Evolutionary conservation across 2,113 vertebrate species (phyloP).

Genomic region (Oxyura jamaicensis): DNA sequence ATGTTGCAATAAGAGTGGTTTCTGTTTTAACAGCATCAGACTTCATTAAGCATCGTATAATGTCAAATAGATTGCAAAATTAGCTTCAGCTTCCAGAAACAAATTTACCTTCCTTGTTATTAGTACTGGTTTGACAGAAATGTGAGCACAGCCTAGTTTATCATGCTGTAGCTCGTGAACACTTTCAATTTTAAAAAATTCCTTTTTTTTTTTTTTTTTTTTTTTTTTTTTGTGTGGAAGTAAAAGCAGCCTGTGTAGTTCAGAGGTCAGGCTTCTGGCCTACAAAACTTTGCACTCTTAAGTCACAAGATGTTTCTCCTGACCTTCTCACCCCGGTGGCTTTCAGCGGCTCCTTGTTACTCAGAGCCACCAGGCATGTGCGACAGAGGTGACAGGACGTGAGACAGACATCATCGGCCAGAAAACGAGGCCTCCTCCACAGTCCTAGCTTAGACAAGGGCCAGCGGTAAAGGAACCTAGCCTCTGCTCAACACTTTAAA

Average conservation of each 20-base stretch:
- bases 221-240: not conserved
- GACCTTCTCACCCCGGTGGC: not conserved
- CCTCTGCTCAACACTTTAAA: not conserved
- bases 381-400: rapidly evolving
- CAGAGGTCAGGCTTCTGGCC: not conserved
- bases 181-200: not conserved
- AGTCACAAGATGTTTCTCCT: not conserved
- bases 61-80: not conserved
- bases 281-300: not conserved
- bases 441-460: not conserved
- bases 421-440: not conserved
- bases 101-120: not conserved
- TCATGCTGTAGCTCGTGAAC: rapidly evolving
- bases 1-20: not conserved
- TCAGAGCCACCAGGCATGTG: not conserved
- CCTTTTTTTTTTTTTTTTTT: too few species aligned
- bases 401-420: not conserved
- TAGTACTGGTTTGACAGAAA: not conserved
- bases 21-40: not conserved
- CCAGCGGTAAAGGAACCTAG: not conserved
- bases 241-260: not conserved
- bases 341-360: not conserved
- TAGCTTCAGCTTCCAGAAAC: not conserved
- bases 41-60: not conserved
- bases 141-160: not conserved